Conservation (phyloP, 2,113 vertebrate species). For the Dicrurus megarhynchus region DNA sequence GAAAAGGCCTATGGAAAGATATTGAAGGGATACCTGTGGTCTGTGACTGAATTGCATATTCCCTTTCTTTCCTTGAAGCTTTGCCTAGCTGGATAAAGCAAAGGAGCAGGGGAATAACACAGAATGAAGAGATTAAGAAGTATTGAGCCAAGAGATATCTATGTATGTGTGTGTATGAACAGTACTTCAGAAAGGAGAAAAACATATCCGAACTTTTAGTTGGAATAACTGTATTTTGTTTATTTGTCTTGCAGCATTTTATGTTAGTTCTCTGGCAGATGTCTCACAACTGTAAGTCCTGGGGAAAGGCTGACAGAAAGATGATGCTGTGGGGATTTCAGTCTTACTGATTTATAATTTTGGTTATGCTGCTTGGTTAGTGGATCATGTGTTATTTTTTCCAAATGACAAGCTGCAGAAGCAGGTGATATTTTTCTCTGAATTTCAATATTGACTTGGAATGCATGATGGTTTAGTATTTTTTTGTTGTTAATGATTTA, state of each 20-base stretch:
- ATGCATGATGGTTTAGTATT: not conserved
- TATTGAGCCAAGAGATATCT: not conserved
- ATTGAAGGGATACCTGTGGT: not conserved
- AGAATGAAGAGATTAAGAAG: not conserved
- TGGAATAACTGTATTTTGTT: not conserved
- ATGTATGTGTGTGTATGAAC: not conserved
- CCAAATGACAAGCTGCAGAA: not conserved
- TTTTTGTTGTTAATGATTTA: not conserved
- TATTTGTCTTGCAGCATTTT: not conserved
- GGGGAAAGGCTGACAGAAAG: constrained; percentile 3
- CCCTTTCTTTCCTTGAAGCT: not conserved
- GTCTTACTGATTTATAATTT: not conserved
- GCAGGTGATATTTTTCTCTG: not conserved
- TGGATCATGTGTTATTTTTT: not conserved
- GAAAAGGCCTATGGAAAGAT: not conserved
- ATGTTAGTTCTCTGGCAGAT: not conserved
- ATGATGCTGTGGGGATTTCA: constrained; percentile 1
- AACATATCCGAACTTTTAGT: not conserved
- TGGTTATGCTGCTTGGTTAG: not conserved
- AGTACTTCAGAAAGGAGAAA: not conserved
- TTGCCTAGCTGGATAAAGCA: not conserved
- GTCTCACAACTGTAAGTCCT: not conserved
- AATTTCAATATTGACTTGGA: not conserved
- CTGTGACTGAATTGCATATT: not conserved
- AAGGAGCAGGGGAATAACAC: not conserved